phyloP scores from a whole-genome alignment of 2,888 invertebrate species.

The Dichetophora obliterata region DNA sequence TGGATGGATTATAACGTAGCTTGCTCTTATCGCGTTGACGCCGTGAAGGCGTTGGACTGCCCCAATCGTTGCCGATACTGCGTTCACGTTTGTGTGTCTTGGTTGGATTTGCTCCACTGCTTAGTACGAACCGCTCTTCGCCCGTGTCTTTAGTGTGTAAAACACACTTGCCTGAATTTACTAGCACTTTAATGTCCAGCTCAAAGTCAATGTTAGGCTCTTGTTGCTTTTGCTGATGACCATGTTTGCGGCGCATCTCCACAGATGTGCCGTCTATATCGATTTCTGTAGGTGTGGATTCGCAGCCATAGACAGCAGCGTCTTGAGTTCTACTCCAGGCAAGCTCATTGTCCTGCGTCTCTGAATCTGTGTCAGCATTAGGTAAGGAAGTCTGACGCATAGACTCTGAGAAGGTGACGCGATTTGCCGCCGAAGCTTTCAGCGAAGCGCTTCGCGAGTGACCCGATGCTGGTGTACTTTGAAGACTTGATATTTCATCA shows the following conservation, averaged over 20 bases:
- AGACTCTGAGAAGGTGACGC: conserved; percentile 69
- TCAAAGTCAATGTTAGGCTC: conserved; percentile 97
- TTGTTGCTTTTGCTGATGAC: conserved; percentile 67
- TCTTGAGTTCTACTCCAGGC: conserved; percentile 59
- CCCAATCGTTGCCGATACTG: conserved; percentile 70
- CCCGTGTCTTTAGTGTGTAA: conserved; percentile 88
- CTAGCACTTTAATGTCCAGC: conserved; percentile 94
- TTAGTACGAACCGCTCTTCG: conserved; percentile 76
- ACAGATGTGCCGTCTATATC: conserved; percentile 77
- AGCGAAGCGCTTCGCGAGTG: conserved; percentile 81
- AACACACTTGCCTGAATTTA: conserved; percentile 97
- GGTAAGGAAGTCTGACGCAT: conserved; percentile 81
- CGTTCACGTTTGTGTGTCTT: conserved; percentile 67
- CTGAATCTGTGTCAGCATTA: conserved; percentile 80
- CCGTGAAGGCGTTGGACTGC: conserved; percentile 71
- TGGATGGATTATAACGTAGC: conserved; percentile 67
- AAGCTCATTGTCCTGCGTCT: conserved; percentile 71
- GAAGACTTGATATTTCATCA: conserved; percentile 66
- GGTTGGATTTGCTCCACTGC: conserved; percentile 53
- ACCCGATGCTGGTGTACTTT: conserved; percentile 79
- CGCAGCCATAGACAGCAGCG: conserved; percentile 49
- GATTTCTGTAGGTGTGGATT: conserved; percentile 69
- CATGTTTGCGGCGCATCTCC: conserved; percentile 74
- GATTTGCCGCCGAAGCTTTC: conserved; percentile 71
- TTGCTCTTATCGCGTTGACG: conserved; percentile 69